These are phyloP conservation scores for Cerastoderma edule DNA, from an alignment of 2,888 invertebrate genomes.

Conservation along the genomic window DNA sequence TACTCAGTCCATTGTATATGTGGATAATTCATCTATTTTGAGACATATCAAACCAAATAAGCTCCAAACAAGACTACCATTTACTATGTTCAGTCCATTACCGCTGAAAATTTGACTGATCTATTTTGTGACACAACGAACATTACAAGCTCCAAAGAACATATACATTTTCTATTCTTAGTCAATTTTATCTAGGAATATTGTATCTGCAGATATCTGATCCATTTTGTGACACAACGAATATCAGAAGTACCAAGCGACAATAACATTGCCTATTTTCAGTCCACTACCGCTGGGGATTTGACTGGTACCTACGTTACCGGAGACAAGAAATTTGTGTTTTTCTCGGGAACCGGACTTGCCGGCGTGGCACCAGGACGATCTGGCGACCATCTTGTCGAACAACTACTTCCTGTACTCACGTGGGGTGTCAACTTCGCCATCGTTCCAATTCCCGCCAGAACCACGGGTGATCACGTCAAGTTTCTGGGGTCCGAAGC, in stretches of 20 bases:
- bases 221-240: too few relatives aligned
- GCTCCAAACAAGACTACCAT: too few relatives aligned
- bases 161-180: too few relatives aligned
- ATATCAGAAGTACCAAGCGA: neutral
- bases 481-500: slow-evolving; percentile 63
- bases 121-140: too few relatives aligned
- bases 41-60: too few relatives aligned
- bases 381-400: slow-evolving; percentile 62
- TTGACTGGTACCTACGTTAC: slow-evolving; percentile 72
- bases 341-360: slow-evolving; percentile 72
- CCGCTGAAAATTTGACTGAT: too few relatives aligned
- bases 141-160: too few relatives aligned
- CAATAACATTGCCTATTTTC: neutral
- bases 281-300: slow-evolving; percentile 63
- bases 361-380: slow-evolving; percentile 51
- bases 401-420: slow-evolving; percentile 69
- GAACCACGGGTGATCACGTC: slow-evolving; percentile 69
- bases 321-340: slow-evolving; percentile 66
- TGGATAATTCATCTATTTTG: too few relatives aligned
- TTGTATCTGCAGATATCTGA: too few relatives aligned
- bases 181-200: too few relatives aligned
- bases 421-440: slow-evolving; percentile 76
- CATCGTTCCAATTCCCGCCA: slow-evolving; percentile 68
- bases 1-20: too few relatives aligned
- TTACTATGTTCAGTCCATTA: too few relatives aligned